Conservation (phyloP, 2,797 vertebrate genomes). For the Tokudaia muenninki region DNA sequence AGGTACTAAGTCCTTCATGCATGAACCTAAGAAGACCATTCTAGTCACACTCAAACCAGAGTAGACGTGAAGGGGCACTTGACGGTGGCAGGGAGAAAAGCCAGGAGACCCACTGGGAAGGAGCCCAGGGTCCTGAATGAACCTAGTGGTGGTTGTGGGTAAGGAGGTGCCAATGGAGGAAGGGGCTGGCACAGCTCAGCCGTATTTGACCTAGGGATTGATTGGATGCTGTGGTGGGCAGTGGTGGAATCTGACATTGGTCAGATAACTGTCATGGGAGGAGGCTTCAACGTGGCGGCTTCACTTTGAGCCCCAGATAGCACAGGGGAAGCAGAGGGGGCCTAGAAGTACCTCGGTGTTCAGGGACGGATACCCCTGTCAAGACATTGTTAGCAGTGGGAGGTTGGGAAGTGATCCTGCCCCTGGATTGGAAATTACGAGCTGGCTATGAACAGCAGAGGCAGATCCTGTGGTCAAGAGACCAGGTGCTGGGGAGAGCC, state of each 20-base stretch:
- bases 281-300: background rate
- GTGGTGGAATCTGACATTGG: background rate
- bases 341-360: background rate
- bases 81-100: background rate
- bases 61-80: background rate
- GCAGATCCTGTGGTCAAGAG: background rate
- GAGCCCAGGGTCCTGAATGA: background rate
- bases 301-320: background rate
- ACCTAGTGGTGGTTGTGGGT: background rate
- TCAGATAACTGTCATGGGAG: background rate
- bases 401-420: background rate
- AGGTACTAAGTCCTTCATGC: background rate
- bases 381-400: rapidly evolving
- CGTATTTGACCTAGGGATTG: background rate
- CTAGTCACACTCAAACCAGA: background rate
- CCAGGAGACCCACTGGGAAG: background rate
- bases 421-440: background rate
- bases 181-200: background rate
- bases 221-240: background rate
- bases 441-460: background rate
- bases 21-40: background rate
- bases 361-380: background rate
- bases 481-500: background rate
- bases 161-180: background rate
- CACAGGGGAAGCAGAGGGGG: background rate